Evolutionary conservation across 2,797 vertebrate species (phyloP), one percentile per base, ranked within the genome.

Genomic region (Jordanella pulchra): DNA sequence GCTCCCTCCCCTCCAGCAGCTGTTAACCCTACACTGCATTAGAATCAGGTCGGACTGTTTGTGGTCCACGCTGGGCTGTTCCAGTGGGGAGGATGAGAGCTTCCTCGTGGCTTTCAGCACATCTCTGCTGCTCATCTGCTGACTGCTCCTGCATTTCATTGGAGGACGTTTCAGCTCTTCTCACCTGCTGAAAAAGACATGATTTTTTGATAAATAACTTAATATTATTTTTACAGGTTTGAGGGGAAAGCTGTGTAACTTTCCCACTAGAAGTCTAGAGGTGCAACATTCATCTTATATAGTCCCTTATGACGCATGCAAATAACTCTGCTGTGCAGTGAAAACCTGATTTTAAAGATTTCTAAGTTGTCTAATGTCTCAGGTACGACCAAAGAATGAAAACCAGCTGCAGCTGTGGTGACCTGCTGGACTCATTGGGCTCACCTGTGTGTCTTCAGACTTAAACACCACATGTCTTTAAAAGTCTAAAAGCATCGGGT

Each of bases 1-100:
- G 77, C 78, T 76, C 60, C 14, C 78, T 78, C 63, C 69, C 86
- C 80, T 81, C 73, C 61, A 84, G 84, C 82, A 75, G 84, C 84
- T 81, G 83, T 87, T 89, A 87, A 91, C 81, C 81, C 87, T 76
- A 73, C 75, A 73, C 73, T 89, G 79, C 74, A 89, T 85, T 88
- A 82, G 86, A 90, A 87, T 85, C 78, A 84, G 78, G 85, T 87
- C 81, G 85, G 67, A 64, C 61, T 76, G 48, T 69, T 69, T 68
- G 30, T 75, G 35, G 35, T 65, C 61, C 71, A 78, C 39, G 80
- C 64, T 77, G 65, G 30, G 73, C 76, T 21, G 51, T 68, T 75
- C 75, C 67, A 76, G 15, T 45, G 32, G 65, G 48, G 53, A 81
- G 56, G 42, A 21, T 84, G 78, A 56, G 65, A 67, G 58, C 67